phyloP scores from a whole-genome alignment of 2,797 vertebrate genomes.

The Naso thynnoides region DNA sequence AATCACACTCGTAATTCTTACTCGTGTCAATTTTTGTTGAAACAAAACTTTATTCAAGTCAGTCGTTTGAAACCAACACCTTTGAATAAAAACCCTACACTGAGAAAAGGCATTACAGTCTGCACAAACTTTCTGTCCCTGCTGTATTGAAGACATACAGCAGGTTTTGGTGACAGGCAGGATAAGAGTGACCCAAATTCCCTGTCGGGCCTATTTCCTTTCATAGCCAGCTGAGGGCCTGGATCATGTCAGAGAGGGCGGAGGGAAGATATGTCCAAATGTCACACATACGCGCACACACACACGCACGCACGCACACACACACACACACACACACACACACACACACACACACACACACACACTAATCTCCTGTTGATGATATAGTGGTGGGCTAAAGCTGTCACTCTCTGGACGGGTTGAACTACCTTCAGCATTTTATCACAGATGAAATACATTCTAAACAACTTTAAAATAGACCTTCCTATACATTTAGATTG shows the following conservation, averaged over 20 bases:
- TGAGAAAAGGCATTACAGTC: slow-evolving; percentile 30
- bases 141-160: slow-evolving; percentile 35
- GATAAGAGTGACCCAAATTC: slow-evolving; percentile 52
- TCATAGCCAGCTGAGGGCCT: slow-evolving; percentile 43
- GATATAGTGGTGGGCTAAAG: slow-evolving; percentile 28
- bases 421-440: slow-evolving; percentile 35
- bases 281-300: slow-evolving; percentile 33
- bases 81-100: slow-evolving; percentile 32
- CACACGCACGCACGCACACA: slow-evolving; percentile 5
- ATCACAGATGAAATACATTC: slow-evolving; percentile 35
- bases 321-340: slow-evolving; percentile 7
- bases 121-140: neutral
- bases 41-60: slow-evolving; percentile 63
- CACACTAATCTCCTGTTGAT: slow-evolving; percentile 38
- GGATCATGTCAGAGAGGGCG: slow-evolving; percentile 23
- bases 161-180: slow-evolving; percentile 63
- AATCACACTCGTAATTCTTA: slow-evolving; percentile 5
- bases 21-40: slow-evolving; percentile 16
- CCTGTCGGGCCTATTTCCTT: slow-evolving; percentile 40
- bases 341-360: slow-evolving; percentile 6
- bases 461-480: slow-evolving; percentile 14
- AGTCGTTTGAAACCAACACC: slow-evolving; percentile 43
- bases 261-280: slow-evolving; percentile 41
- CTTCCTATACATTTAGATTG: slow-evolving; percentile 12
- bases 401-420: slow-evolving; percentile 23